phyloP scores from a whole-genome alignment of 2,113 vertebrate species.

The Furnarius figulus region DNA sequence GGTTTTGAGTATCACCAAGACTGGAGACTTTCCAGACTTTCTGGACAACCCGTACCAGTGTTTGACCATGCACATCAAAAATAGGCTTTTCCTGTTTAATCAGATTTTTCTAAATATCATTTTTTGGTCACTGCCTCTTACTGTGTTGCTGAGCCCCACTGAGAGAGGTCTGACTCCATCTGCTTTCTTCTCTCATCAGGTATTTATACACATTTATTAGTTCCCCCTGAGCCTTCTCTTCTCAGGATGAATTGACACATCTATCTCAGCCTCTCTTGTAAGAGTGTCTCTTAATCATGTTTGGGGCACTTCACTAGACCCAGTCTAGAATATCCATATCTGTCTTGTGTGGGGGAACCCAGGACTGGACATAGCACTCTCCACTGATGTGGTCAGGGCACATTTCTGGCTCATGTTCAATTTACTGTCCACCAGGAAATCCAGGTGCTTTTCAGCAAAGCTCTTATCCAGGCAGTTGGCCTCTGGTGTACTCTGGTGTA shows the following conservation, averaged over 20 bases:
- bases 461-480: not conserved
- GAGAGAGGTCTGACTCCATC: not conserved
- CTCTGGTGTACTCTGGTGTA: not conserved
- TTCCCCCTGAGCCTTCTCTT: not conserved
- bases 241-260: not conserved
- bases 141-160: not conserved
- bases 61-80: not conserved
- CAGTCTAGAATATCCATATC: not conserved
- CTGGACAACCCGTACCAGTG: not conserved
- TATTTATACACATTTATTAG: not conserved
- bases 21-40: not conserved
- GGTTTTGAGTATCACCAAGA: not conserved
- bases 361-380: not conserved
- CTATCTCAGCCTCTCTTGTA: not conserved
- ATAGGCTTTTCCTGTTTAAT: not conserved
- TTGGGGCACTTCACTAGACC: not conserved
- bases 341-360: accelerated
- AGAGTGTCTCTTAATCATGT: not conserved
- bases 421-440: not conserved
- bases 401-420: not conserved
- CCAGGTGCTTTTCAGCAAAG: not conserved
- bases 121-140: not conserved
- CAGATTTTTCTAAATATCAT: not conserved
- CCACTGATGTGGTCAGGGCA: not conserved
- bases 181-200: not conserved